Percentiles rank a stretch among this genome's conserved stretches.
These are phyloP conservation scores for Melanotaenia trifasciata DNA, from an alignment of 2,797 vertebrate species.

Conservation along the genomic window DNA sequence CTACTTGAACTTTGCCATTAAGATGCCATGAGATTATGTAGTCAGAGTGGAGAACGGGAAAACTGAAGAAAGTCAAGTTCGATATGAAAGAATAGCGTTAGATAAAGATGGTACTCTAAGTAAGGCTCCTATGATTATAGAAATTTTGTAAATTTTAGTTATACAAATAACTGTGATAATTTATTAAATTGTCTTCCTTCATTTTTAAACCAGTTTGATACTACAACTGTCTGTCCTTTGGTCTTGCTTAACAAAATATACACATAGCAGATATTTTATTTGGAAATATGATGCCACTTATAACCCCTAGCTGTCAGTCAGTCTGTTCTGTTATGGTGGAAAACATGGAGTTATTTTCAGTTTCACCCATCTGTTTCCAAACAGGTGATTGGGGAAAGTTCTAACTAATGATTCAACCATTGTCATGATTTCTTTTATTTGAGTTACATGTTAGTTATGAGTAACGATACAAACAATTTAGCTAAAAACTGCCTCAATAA, in stretches of 20 bases:
- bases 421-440: neutral
- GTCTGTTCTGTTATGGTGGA: too few species aligned
- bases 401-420: neutral
- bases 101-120: neutral
- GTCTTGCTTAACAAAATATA: neutral
- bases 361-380: neutral
- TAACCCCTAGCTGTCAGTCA: neutral
- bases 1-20: conserved; percentile 25
- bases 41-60: neutral
- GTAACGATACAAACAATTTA: neutral
- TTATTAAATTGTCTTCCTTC: neutral
- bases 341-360: neutral
- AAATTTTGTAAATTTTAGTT: neutral
- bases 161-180: neutral
- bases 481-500: neutral
- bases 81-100: neutral
- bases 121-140: neutral
- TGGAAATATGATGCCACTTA: neutral
- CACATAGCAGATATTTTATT: neutral
- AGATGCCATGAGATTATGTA: conserved; percentile 23
- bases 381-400: neutral
- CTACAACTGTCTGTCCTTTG: neutral
- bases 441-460: neutral
- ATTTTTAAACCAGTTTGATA: neutral
- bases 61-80: conserved; percentile 1